phyloP scores from a whole-genome alignment of 2,797 vertebrate genomes.

The Odontamblyopus rebecca region DNA sequence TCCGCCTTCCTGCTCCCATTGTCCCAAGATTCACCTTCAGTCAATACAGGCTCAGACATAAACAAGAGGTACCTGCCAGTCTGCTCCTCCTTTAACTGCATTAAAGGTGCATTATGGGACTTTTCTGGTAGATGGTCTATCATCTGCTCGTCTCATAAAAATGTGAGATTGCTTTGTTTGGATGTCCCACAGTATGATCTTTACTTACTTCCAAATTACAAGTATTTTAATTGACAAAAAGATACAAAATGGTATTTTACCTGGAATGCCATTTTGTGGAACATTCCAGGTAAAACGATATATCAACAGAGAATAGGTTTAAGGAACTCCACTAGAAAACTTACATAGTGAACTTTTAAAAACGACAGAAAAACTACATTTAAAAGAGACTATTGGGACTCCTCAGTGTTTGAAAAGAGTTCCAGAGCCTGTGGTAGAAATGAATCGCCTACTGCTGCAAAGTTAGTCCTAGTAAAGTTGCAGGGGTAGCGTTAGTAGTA shows the following conservation, averaged over 20 bases:
- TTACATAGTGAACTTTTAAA: not conserved
- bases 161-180: too few relatives aligned
- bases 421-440: not conserved
- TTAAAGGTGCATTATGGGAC: not conserved
- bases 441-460: not conserved
- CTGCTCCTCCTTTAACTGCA: constrained; percentile 16
- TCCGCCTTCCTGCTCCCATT: constrained; percentile 29
- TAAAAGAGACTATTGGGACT: not conserved
- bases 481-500: not conserved
- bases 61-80: constrained; percentile 29
- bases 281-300: too few relatives aligned
- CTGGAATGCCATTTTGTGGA: too few relatives aligned
- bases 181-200: not conserved
- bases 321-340: too few relatives aligned
- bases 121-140: too few relatives aligned
- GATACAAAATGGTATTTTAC: too few relatives aligned
- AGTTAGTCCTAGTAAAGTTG: not conserved
- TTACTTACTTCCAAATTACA: not conserved
- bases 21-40: constrained; percentile 64
- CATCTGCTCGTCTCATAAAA: too few relatives aligned
- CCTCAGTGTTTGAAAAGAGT: not conserved
- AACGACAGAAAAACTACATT: not conserved
- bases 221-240: too few relatives aligned
- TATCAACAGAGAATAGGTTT: too few relatives aligned
- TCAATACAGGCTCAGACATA: constrained; percentile 28